These are phyloP conservation scores for Cremastinae sp. DNA, from an alignment of 2,888 invertebrate genomes.

Conservation along the genomic window DNA sequence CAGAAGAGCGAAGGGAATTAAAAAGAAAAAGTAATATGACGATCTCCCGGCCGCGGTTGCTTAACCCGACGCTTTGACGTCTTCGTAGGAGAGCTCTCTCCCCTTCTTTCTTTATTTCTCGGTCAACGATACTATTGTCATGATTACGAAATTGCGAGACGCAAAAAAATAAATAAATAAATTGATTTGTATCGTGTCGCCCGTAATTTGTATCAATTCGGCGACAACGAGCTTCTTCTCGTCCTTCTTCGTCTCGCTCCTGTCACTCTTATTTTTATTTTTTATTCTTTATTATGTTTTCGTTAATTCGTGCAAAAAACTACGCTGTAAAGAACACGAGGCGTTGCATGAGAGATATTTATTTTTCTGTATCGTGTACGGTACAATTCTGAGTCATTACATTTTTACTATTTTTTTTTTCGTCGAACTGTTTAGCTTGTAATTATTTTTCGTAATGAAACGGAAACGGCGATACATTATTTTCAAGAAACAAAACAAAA, in stretches of 20 bases:
- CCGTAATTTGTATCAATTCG: constrained; percentile 5
- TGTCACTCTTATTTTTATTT: background rate
- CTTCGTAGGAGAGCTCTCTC: constrained; percentile 10
- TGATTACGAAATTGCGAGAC: constrained; percentile 51
- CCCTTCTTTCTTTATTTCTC: constrained; percentile 3
- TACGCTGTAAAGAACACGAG: too few relatives aligned
- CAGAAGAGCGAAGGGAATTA: constrained; percentile 30
- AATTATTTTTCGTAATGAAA: too few relatives aligned
- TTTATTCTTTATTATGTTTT: background rate
- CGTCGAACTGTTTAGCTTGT: too few relatives aligned
- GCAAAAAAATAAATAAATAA: constrained; percentile 3
- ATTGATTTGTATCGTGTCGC: constrained; percentile 15
- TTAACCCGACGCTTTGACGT: constrained; percentile 33
- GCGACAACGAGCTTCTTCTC: too few relatives aligned
- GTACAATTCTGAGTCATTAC: too few relatives aligned
- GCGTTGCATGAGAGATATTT: too few relatives aligned
- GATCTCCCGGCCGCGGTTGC: constrained; percentile 1
- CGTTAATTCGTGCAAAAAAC: too few relatives aligned
- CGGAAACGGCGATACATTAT: too few relatives aligned
- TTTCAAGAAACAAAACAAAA: too few relatives aligned
- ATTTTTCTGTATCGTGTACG: too few relatives aligned
- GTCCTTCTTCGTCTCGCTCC: background rate
- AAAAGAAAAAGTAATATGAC: too few relatives aligned
- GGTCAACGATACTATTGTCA: constrained; percentile 9
- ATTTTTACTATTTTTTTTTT: too few relatives aligned